A percentile compares a stretch with the other conserved stretches of the same genome.
These are phyloP conservation scores for Phoenicopterus ruber DNA, from an alignment of 2,113 vertebrate species.

Conservation along the genomic window DNA sequence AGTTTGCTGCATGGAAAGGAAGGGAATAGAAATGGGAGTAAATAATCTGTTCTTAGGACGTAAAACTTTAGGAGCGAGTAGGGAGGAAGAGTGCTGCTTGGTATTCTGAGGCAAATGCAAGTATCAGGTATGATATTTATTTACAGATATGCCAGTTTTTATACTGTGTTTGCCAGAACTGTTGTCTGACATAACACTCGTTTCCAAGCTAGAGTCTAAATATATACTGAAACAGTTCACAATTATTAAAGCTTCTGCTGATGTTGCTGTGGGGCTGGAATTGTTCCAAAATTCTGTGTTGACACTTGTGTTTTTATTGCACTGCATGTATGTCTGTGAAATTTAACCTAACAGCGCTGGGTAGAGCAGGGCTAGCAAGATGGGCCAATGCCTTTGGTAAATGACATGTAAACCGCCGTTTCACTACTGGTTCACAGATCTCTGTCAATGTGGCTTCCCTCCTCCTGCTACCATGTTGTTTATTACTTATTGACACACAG, in stretches of 20 bases:
- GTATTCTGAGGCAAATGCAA: background rate
- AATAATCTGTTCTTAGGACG: background rate
- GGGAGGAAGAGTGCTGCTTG: background rate
- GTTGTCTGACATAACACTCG: background rate
- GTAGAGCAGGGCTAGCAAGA: too few relatives aligned
- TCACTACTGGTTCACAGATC: background rate
- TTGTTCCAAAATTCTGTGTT: background rate
- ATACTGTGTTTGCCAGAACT: background rate
- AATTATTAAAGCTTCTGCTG: background rate
- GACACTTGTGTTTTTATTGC: background rate
- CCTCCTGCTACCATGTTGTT: background rate
- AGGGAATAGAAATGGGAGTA: background rate
- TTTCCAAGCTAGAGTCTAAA: background rate
- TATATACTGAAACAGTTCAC: background rate
- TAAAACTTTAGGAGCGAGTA: background rate
- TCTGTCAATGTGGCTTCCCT: background rate
- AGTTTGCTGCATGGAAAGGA: background rate
- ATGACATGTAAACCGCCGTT: background rate
- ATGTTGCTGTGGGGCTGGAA: background rate
- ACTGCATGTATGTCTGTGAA: background rate
- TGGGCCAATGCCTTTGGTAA: background rate
- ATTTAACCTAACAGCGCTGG: background rate
- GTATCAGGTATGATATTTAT: background rate
- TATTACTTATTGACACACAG: background rate
- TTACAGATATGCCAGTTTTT: background rate